Base-by-base conservation (phyloP, 1,140 invertebrate genomes). In the Aphidius ervi region DNA sequence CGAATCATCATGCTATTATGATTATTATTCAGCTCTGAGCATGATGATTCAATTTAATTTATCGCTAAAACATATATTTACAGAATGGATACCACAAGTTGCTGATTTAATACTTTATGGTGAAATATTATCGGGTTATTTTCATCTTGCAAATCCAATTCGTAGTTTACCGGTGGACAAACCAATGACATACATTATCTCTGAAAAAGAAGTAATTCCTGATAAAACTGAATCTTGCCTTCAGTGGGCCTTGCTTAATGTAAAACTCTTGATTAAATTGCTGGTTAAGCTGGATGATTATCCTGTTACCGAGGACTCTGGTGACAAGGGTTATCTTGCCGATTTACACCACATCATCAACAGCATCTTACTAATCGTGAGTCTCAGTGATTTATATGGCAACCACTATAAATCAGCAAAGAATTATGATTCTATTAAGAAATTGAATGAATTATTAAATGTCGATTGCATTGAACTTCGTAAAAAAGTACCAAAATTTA, bases 161-260 rank as follows among this genome's bases (percentile, higher is more conserved):
- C 49, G 69, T 4, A 68, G 64, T 31, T 58, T 74, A 47, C 58
- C 57, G 49, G 65, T 71, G 40, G 68, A 63, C 10, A 53, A 68
- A 9, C 56, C 71, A 10, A 20, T 56, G 55, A 58, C 65, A 6
- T 43, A 62, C 5, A 61, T 77, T 6, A 46, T 71, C 61, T 59
- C 75, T 47, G 67, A 58, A 5, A 66, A 58, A 9, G 58, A 68
- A 9, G 57, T 49, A 9, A 16, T 62, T 10, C 58, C 56, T 5
- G 69, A 78, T 63, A 70, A 68, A 60, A 73, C 64, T 3, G 67
- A 67, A 5, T 71, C 70, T 50, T 79, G 72, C 52, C 64, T 78
- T 16, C 68, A 64, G 59, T 79, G 78, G 78, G 74, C 76, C 45
- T 55, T 71, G 5, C 69, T 72, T n/a, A 72, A 62, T 58, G 65